Percentiles rank a stretch among this genome's conserved stretches.
Conservation (phyloP, 2,888 invertebrate species). For the Camponotus fellah region DNA sequence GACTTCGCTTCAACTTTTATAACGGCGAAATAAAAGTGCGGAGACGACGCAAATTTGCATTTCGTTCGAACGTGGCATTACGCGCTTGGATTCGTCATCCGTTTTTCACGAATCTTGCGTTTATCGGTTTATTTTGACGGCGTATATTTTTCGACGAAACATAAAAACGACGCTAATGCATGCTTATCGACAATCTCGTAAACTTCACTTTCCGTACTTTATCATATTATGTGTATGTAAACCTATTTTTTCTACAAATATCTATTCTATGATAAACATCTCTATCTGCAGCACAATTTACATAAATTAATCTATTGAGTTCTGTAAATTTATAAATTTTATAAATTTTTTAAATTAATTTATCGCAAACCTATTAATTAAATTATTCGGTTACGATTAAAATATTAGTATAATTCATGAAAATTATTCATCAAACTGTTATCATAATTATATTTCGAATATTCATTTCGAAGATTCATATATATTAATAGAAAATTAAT, state of each 20-base stretch:
- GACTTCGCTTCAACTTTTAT: conserved; percentile 75
- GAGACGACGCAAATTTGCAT: conserved; percentile 77
- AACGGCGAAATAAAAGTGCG: conserved; percentile 80
- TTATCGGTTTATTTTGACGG: conserved; percentile 57
- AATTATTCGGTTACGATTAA: neutral
- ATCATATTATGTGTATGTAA: conserved; percentile 11
- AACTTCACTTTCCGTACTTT: conserved; percentile 35
- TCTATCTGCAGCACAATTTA: neutral
- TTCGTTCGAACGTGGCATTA: conserved; percentile 63
- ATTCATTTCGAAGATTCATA: conserved; percentile 43
- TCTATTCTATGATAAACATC: conserved; percentile 26
- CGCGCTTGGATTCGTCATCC: conserved; percentile 77
- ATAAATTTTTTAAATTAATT: conserved; percentile 1
- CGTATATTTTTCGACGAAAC: conserved; percentile 52
- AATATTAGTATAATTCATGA: neutral
- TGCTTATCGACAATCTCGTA: conserved; percentile 49
- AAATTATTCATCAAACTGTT: conserved; percentile 59
- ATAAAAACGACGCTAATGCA: conserved; percentile 52
- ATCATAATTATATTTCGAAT: conserved; percentile 27
- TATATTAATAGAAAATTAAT: conserved; percentile 51
- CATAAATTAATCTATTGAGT: neutral
- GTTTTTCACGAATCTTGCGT: conserved; percentile 75
- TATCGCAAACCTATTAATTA: conserved; percentile 7
- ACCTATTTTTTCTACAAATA: conserved; percentile 24
- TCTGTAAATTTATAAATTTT: neutral